Evolutionary conservation across 2,113 vertebrate genomes (phyloP), one percentile per base, ranked within the genome.

Genomic region (Microtus ochrogaster): DNA sequence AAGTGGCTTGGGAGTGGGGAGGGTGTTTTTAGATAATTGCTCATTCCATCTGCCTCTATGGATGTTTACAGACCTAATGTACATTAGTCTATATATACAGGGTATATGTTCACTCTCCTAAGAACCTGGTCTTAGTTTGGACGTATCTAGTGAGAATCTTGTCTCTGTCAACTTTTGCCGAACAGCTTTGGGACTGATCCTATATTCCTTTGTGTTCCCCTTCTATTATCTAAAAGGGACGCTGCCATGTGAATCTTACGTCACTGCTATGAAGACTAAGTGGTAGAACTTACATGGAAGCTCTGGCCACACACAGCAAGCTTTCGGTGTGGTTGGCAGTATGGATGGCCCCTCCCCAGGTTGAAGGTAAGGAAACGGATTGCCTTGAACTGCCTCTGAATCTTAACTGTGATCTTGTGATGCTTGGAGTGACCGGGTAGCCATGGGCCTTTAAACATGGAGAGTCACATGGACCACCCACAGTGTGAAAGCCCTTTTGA

Each of bases 191-290:
- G 16, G 52, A 73, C 49, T 77, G 33, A 88, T 0, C 44, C 19
- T 81, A 52, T 94, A 76, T 87, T 70, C 22, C 26, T 91, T 68
- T 84, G 47, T 47, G 10, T 81, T 70, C 47, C 76, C 63, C 30
- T 30, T 61, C 44, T 63, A 49, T 6, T 0, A 39, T 17, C 90
- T 74, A 70, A 93, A 61, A 49, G 47, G 33, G 66, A 12, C 28
- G 44, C 21, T 55, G 52, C 68, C 87, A 21, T 68, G 63, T 76
- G 33, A 41, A 6, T 28, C 4, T 22, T 36, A 41, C 3, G 21
- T 21, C 33, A 28, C 30, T 93, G 3, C n/a, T 16, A 16, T n/a
- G 8, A 78, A 24, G 19, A 41, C n/a, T 66, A 66, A 78, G 55
- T 63, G 19, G 47, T 28, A 87, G 22, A 68, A 39, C 73, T 36